phyloP scores from a whole-genome alignment of 2,888 invertebrate species.

The Cantharis lateralis region DNA sequence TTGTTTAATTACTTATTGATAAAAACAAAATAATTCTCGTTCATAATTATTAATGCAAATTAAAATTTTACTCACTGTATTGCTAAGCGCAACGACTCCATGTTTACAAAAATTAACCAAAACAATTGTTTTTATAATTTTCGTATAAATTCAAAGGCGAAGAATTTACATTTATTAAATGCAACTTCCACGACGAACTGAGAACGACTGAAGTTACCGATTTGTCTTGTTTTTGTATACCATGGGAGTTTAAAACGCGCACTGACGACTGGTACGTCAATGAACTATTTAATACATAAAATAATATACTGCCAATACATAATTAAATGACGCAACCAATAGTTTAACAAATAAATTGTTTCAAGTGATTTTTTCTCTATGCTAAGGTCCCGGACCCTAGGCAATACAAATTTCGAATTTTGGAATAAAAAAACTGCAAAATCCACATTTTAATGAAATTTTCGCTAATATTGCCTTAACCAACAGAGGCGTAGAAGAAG shows the following conservation, averaged over 20 bases:
- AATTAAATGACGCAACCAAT: background rate
- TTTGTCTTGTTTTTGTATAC: background rate
- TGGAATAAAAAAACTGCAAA: background rate
- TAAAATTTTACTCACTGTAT: background rate
- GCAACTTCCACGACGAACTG: slow-evolving; percentile 13
- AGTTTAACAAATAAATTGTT: background rate
- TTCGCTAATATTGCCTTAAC: background rate
- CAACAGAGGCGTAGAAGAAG: background rate
- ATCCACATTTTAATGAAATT: background rate
- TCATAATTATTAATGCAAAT: background rate
- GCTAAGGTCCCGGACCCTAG: background rate
- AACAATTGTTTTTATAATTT: background rate
- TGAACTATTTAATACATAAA: slow-evolving; percentile 2
- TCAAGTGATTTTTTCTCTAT: background rate
- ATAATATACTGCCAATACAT: background rate
- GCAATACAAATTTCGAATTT: background rate
- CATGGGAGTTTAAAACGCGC: background rate
- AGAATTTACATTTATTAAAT: background rate
- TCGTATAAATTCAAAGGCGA: background rate
- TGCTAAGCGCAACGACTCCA: slow-evolving; percentile 1
- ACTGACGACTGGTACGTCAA: background rate
- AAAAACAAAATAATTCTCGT: background rate
- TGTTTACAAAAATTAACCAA: background rate
- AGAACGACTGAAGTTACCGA: slow-evolving; percentile 9
- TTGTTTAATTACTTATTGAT: background rate